Base-by-base conservation (phyloP, 2,113 vertebrate genomes). In the Circaetus gallicus region DNA sequence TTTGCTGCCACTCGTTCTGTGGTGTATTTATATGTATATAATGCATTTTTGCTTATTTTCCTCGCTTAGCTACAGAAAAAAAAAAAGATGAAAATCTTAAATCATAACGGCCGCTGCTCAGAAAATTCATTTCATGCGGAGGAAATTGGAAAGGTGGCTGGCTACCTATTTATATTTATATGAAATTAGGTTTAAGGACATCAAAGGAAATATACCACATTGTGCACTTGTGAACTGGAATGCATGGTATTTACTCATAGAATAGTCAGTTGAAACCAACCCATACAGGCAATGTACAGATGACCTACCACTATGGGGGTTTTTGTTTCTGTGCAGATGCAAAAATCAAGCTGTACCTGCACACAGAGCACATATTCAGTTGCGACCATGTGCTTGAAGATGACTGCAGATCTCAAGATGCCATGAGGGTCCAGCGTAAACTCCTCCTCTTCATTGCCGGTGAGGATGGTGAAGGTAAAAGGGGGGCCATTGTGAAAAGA, bases 401-500 rank as follows among this genome's bases (percentile, higher is more conserved):
- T 98, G 63, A 99, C 98, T 61, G 99, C 99, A 63, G 99, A 99
- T 34, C 98, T 98, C 86, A 99, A 97, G 59, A 99, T 93, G 22
- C 99, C 99, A 0, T 98, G 98, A 36, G 98, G 97, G 76, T 99
- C 99, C 98, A 99, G 90, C 4, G 98, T 43, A 92, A 99, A 99
- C 90, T 99, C 99, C 69, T 98, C 97, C 13, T 99, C 99, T 94
- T 99, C 99, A 19, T 99, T 99, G 91, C 99, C 99, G 42, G 99
- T 98, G 80, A 99, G 92, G 95, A 99, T 99, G 80, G 94, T 97
- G 98, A 99, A 99, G 55, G 98, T 97, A 90, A 99, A 99, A 40
- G 99, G 99, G 6, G 99, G 99, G 36, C 99, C 99, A 28, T 99
- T 99, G 97, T 99, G 99, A 96, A 99, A 98, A 82, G 99, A 99